A percentile compares a stretch with the other conserved stretches of the same genome.
These are phyloP conservation scores for Daboia siamensis DNA, from an alignment of 2,113 vertebrate genomes.

Conservation along the genomic window DNA sequence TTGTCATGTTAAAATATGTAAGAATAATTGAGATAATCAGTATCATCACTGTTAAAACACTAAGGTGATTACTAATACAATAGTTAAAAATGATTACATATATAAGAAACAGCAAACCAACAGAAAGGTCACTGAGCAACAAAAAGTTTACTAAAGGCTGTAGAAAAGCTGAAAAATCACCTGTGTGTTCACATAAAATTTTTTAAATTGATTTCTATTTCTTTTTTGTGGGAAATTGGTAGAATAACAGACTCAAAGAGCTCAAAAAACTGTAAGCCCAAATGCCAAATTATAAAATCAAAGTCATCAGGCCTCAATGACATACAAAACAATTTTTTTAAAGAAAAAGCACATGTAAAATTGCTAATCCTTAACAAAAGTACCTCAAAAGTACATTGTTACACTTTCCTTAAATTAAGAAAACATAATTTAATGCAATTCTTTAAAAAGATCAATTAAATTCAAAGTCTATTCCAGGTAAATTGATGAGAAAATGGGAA, in stretches of 20 bases:
- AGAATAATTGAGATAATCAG: not conserved
- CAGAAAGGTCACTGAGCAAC: not conserved
- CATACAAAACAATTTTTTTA: not conserved
- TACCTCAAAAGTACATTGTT: not conserved
- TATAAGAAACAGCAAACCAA: not conserved
- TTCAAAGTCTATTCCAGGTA: not conserved
- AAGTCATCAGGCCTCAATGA: not conserved
- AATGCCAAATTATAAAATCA: not conserved
- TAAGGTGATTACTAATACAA: not conserved
- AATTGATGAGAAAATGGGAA: not conserved
- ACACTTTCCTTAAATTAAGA: not conserved
- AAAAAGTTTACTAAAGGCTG: not conserved
- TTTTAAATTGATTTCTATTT: not conserved
- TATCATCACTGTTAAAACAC: not conserved
- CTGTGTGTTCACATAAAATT: not conserved
- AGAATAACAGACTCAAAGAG: not conserved
- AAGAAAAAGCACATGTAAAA: not conserved
- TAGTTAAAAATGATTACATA: not conserved
- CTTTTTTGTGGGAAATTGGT: not conserved
- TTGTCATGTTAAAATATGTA: not conserved
- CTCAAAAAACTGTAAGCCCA: not conserved
- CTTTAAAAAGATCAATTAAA: not conserved
- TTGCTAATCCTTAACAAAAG: not conserved
- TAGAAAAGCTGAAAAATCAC: not conserved
- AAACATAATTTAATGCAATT: not conserved